Evolutionary conservation across 35 echinoderm and acorn worm species (phyloP).

Genomic region (Strongylocentrotus purpuratus): DNA sequence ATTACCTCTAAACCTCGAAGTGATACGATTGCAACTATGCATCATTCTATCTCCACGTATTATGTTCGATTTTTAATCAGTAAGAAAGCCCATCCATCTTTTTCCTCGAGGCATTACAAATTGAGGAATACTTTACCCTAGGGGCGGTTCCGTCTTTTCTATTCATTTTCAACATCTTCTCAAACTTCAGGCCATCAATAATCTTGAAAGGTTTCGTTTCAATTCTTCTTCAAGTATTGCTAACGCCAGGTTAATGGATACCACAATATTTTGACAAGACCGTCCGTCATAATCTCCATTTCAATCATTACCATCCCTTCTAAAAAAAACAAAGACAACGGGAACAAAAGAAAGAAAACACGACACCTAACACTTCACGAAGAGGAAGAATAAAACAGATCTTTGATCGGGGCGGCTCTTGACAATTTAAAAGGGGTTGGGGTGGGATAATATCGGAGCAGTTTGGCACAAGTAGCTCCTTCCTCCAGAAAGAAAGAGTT

Average conservation of each 20-base stretch:
- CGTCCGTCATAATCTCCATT: not conserved
- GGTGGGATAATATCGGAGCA: no score
- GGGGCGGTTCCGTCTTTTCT: not conserved
- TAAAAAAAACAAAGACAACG: not conserved
- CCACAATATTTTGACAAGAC: not conserved
- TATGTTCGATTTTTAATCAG: not conserved
- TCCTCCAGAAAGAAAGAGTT: no score
- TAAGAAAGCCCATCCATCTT: not conserved
- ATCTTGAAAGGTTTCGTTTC: not conserved
- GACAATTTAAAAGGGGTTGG: no score
- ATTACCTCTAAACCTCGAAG: not conserved
- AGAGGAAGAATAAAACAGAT: no score
- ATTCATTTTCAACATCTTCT: not conserved
- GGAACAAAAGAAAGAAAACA: not conserved
- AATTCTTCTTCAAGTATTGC: not conserved
- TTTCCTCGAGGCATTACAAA: not conserved
- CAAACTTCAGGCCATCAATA: conserved; percentile 3
- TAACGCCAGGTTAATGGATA: not conserved
- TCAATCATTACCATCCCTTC: not conserved
- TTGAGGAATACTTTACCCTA: not conserved
- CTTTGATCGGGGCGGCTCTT: no score
- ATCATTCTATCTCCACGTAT: not conserved
- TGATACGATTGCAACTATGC: not conserved
- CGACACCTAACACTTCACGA: not conserved
- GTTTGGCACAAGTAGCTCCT: no score